Evolutionary conservation across 2,888 invertebrate genomes (phyloP).

Genomic region (Urechis unicinctus): DNA sequence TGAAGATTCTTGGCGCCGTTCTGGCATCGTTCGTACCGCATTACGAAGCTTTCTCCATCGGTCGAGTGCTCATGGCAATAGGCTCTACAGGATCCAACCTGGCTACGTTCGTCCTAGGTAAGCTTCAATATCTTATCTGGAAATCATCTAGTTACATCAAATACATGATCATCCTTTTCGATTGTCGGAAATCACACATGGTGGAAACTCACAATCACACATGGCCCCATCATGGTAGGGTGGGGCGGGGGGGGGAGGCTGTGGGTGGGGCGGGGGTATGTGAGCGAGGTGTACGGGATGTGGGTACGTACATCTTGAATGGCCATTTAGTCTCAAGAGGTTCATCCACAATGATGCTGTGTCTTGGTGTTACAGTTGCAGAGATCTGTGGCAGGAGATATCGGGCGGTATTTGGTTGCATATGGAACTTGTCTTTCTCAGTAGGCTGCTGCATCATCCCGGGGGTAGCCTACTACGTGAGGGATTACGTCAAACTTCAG

Average conservation of each 20-base stretch:
- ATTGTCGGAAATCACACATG: too few species aligned
- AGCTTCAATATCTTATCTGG: conserved; percentile 1
- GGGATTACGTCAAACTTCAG: conserved; percentile 13
- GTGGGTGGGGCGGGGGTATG: too few species aligned
- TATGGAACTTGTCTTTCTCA: conserved; percentile 2
- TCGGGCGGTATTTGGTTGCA: conserved; percentile 8
- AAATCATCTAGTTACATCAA: too few species aligned
- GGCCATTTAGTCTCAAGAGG: background rate
- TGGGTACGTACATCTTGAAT: too few species aligned
- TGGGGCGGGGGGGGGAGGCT: too few species aligned
- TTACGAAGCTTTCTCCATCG: conserved; percentile 10
- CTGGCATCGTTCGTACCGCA: conserved; percentile 10
- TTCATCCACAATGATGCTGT: too few species aligned
- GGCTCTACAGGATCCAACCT: conserved; percentile 12
- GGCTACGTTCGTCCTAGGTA: conserved; percentile 16
- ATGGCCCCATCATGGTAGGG: too few species aligned
- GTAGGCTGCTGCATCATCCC: conserved; percentile 14
- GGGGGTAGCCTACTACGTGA: conserved; percentile 13
- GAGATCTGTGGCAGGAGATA: conserved; percentile 12
- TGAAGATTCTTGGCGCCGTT: conserved; percentile 12
- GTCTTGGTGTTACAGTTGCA: conserved; percentile 14
- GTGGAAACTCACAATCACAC: too few species aligned
- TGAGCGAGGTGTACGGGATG: too few species aligned
- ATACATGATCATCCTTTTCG: too few species aligned
- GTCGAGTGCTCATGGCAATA: conserved; percentile 16